Evolutionary conservation across 1,140 invertebrate genomes (phyloP), one percentile per base, ranked within the genome.

Genomic region (Drosophila sechellia): DNA sequence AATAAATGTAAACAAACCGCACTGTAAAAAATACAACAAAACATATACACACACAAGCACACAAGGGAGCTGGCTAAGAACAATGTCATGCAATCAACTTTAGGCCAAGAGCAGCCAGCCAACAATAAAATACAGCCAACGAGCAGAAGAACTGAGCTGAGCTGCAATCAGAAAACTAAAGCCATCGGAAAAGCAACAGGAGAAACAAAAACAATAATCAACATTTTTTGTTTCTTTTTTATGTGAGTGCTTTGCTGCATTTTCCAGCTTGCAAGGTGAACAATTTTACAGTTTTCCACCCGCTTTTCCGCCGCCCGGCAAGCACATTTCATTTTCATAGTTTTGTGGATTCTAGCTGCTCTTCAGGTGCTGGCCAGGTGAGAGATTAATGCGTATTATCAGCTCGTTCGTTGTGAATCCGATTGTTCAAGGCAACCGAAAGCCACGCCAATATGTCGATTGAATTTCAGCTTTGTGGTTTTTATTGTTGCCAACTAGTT

Each of bases 41-140:
- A n/a, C 27, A 60, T 15, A 52, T 6, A 45, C 12, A 4, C 3
- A 42, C 50, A 17, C 22, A 57, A 17, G 25, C 52, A 49, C 64
- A 70, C 50, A n/a, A 31, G 54, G 45, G 31, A 70, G 34, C 65
- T 61, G 58, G 69, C 77, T 83, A 83, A 84, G 80, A 83, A 83
- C 79, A 84, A 83, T 83, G 79, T 83, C 79, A 83, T 83, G 79
- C 79, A 83, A 83, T 83, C 79, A 83, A 83, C 79, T 83, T 83
- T 84, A 71, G 80, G 75, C 79, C 80, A 84, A 84, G 80, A 84
- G 79, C 79, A 79, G 49, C 70, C 63, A 79, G 55, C 40, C 79
- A 81, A 79, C 61, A 63, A 83, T 68, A 71, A 78, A 55, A 63
- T 40, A 43, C 43, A 69, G 39, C 60, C 42, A 35, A 65, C 43